Conservation (phyloP, 2,797 vertebrate genomes). For the Chelon labrosus region DNA sequence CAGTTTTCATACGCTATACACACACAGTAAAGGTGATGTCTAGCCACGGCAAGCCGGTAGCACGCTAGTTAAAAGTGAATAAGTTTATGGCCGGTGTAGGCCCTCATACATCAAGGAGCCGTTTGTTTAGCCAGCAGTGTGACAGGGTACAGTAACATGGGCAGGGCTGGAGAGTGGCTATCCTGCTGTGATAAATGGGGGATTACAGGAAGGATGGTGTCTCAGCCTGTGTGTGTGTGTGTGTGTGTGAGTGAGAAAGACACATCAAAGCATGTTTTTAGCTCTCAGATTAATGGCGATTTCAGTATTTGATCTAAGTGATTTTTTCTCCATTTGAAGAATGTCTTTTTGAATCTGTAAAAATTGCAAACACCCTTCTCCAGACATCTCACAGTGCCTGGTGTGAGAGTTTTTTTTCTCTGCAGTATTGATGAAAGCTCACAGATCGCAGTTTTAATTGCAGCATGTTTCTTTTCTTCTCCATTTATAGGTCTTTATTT, state of each 20-base stretch:
- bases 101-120: constrained; percentile 89
- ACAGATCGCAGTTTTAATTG: constrained; percentile 40
- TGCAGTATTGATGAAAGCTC: constrained; percentile 51
- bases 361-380: constrained; percentile 61
- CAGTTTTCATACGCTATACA: constrained; percentile 70
- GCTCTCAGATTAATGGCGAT: constrained; percentile 72
- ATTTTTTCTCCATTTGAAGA: constrained; percentile 61
- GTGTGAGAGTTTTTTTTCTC: constrained; percentile 42
- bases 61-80: constrained; percentile 92
- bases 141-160: constrained; percentile 84
- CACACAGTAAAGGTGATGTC: constrained; percentile 69
- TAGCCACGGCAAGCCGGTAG: constrained; percentile 81
- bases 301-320: constrained; percentile 70
- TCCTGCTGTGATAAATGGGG: constrained; percentile 87
- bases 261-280: constrained; percentile 78
- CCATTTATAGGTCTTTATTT: neutral
- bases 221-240: constrained; percentile 30
- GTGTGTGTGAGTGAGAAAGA: constrained; percentile 36
- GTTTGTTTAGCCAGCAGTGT: constrained; percentile 92
- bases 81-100: constrained; percentile 90
- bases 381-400: constrained; percentile 33
- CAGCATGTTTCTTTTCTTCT: neutral
- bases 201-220: constrained; percentile 76
- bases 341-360: constrained; percentile 77
- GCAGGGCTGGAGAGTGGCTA: constrained; percentile 76